Evolutionary conservation across 2,113 vertebrate species (phyloP).

Genomic region (Neolamprologus variostigma): DNA sequence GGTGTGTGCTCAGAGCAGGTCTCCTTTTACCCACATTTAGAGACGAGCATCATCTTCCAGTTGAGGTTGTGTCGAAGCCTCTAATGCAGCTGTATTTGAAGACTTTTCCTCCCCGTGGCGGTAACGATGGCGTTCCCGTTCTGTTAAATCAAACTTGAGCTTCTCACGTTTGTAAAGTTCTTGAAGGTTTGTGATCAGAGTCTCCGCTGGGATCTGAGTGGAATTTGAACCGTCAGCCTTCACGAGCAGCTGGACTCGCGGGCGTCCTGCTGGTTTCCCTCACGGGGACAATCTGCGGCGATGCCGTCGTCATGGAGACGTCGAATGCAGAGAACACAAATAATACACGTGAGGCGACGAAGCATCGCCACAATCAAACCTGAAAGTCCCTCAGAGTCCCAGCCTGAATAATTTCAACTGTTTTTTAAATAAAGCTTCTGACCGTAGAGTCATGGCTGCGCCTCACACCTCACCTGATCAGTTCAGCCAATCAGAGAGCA

Average conservation of each 20-base stretch:
- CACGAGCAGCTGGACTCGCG: not conserved
- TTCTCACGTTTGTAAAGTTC: not conserved
- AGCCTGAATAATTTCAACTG: not conserved
- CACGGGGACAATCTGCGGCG: not conserved
- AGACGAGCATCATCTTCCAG: not conserved
- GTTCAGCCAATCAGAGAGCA: not conserved
- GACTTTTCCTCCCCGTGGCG: rapidly evolving
- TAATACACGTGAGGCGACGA: not conserved
- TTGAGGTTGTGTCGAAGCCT: not conserved
- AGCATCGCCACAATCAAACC: not conserved
- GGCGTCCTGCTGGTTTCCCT: not conserved
- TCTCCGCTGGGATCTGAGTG: not conserved
- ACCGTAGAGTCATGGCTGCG: not conserved
- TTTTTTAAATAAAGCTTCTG: not conserved
- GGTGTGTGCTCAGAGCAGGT: not conserved
- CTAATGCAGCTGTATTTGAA: rapidly evolving
- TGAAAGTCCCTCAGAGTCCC: not conserved
- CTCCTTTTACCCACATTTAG: not conserved
- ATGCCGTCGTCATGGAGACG: not conserved
- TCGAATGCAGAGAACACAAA: not conserved
- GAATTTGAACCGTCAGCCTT: not conserved
- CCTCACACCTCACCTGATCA: rapidly evolving
- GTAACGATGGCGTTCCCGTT: not conserved
- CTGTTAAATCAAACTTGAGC: not conserved
- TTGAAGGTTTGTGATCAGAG: not conserved